phyloP scores from a whole-genome alignment of 2,113 vertebrate species.

The Sphyrna mokarran region DNA sequence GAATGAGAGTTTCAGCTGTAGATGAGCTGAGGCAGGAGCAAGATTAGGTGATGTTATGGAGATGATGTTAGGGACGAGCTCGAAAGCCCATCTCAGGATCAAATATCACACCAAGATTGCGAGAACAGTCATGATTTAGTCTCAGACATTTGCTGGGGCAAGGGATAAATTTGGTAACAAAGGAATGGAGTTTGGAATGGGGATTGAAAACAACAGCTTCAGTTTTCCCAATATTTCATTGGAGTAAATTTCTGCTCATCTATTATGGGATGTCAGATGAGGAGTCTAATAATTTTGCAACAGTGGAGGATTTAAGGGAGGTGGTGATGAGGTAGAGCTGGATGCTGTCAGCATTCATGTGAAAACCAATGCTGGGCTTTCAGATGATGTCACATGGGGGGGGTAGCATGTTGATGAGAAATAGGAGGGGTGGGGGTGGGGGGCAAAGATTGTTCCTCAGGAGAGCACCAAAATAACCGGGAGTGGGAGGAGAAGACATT shows the following conservation, averaged over 20 bases:
- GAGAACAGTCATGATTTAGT: background rate
- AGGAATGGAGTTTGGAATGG: background rate
- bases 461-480: background rate
- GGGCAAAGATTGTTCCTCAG: background rate
- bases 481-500: background rate
- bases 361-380: background rate
- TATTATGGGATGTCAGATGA: background rate
- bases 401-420: background rate
- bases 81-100: no score
- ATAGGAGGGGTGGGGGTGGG: background rate
- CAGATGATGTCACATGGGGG: background rate
- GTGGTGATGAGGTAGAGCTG: no score
- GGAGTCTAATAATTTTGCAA: background rate
- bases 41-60: no score
- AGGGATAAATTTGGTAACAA: background rate
- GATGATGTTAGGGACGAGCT: no score
- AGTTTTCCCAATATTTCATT: background rate
- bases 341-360: no score
- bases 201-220: background rate
- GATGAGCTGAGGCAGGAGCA: no score
- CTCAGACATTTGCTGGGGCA: background rate
- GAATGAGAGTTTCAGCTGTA: background rate
- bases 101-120: background rate
- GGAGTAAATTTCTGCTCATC: background rate
- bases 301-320: background rate